Evolutionary conservation across 1,140 invertebrate species (phyloP).

Genomic region (Yoshiicerus persimilis): DNA sequence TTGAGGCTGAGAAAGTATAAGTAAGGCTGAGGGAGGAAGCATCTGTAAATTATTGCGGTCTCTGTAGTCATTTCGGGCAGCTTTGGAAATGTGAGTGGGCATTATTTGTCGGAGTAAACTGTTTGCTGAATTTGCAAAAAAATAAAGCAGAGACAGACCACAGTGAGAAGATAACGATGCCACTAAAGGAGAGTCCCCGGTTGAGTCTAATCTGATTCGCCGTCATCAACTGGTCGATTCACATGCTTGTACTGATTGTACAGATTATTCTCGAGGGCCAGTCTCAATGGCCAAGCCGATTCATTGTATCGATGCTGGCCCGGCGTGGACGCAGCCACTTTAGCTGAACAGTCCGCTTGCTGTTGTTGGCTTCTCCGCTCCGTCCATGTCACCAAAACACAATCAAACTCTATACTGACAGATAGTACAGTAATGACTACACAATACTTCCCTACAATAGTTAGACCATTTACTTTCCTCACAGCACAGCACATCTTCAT

Average conservation of each 20-base stretch:
- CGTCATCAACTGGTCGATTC: slow-evolving; percentile 44
- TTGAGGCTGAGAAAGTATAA: neutral
- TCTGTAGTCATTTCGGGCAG: slow-evolving; percentile 34
- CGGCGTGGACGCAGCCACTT: neutral
- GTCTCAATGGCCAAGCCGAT: slow-evolving; percentile 5
- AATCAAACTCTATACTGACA: neutral
- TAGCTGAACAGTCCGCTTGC: neutral
- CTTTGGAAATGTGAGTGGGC: slow-evolving; percentile 39
- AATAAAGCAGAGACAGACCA: slow-evolving; percentile 42
- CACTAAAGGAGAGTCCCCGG: slow-evolving; percentile 33
- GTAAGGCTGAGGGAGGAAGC: slow-evolving; percentile 21
- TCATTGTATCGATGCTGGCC: slow-evolving; percentile 39
- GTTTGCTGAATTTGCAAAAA: slow-evolving; percentile 49
- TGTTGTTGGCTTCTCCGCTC: neutral
- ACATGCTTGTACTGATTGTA: slow-evolving; percentile 38
- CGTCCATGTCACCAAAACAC: neutral
- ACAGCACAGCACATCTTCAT: slow-evolving; percentile 9
- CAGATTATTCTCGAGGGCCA: slow-evolving; percentile 44
- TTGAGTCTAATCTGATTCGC: slow-evolving; percentile 42
- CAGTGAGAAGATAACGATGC: slow-evolving; percentile 42
- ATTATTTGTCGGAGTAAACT: slow-evolving; percentile 47
- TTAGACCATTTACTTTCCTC: neutral
- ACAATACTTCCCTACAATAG: slow-evolving; percentile 8
- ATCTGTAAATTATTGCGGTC: slow-evolving; percentile 39
- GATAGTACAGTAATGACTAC: neutral